Evolutionary conservation across 2,113 vertebrate genomes (phyloP), one percentile per base, ranked within the genome.

Genomic region (Nanorana parkeri): DNA sequence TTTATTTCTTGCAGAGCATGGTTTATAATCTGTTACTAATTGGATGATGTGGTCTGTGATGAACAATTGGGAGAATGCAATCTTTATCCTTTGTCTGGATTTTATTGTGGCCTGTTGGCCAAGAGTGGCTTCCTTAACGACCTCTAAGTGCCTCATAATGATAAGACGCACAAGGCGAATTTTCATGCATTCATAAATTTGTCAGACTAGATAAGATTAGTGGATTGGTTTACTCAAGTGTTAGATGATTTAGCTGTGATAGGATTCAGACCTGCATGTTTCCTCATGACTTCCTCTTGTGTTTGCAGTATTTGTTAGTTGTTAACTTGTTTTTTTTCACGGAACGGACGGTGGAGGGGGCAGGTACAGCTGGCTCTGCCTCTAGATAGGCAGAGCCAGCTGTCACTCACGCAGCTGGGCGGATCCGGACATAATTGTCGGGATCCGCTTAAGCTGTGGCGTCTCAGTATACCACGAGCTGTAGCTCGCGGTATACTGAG

Each of bases 291-390:
- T 28, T 51, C 28, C 7, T n/a, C 17, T 75, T 36, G 47, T 75
- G 71, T 75, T 75, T 82, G 28, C 63, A 19, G 6, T 24, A 1
- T 67, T 82, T 28, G 71, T 23, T 56, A 82, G 75, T 73, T 54
- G 78, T 81, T 83, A 83, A 76, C 80, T 21, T 68, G 41, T 15
- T 47, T 65, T 6, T 65, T 68, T 65, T 78, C 20, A n/a, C n/a
- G n/a, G n/a, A n/a, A n/a, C n/a, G n/a, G n/a, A n/a, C n/a, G n/a
- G n/a, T n/a, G n/a, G n/a, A n/a, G n/a, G n/a, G n/a, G n/a, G n/a
- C n/a, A n/a, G n/a, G n/a, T n/a, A n/a, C n/a, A n/a, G n/a, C n/a
- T n/a, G n/a, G n/a, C n/a, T n/a, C n/a, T n/a, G n/a, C n/a, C n/a
- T n/a, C n/a, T n/a, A n/a, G n/a, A n/a, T n/a, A n/a, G n/a, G n/a